Conservation (phyloP, 1,140 invertebrate species). For the Drosophila nigromelanica region DNA sequence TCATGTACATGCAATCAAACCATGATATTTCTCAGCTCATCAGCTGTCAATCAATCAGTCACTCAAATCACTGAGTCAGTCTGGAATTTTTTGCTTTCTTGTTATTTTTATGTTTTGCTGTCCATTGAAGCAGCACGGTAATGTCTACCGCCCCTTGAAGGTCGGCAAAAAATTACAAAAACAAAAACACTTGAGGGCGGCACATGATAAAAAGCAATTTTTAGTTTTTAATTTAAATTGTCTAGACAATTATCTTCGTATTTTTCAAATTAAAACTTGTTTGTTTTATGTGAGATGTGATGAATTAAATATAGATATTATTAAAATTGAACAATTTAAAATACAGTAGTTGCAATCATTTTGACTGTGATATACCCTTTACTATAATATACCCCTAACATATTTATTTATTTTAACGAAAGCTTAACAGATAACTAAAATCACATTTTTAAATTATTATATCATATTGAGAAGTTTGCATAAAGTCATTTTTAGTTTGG, state of each 20-base stretch:
- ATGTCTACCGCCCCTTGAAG: slow-evolving; percentile 71
- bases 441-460: no score
- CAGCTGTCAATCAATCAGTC: slow-evolving; percentile 53
- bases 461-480: no score
- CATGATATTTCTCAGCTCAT: slow-evolving; percentile 41
- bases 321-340: not conserved
- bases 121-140: slow-evolving; percentile 71
- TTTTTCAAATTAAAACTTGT: slow-evolving; percentile 1
- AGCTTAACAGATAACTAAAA: no score
- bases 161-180: slow-evolving; percentile 23
- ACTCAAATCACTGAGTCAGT: slow-evolving; percentile 34
- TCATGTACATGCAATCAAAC: slow-evolving; percentile 44
- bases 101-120: slow-evolving; percentile 43
- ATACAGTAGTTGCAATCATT: not conserved
- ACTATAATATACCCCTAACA: not conserved
- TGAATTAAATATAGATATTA: not conserved
- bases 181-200: slow-evolving; percentile 58
- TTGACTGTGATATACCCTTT: slow-evolving; percentile 5
- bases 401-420: no score
- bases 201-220: slow-evolving; percentile 46
- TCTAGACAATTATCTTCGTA: slow-evolving; percentile 55
- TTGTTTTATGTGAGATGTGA: not conserved
- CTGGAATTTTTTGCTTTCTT: slow-evolving; percentile 10
- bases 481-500: no score
- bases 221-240: slow-evolving; percentile 26